Conservation (phyloP, 2,113 vertebrate genomes). For the Apteryx owenii region DNA sequence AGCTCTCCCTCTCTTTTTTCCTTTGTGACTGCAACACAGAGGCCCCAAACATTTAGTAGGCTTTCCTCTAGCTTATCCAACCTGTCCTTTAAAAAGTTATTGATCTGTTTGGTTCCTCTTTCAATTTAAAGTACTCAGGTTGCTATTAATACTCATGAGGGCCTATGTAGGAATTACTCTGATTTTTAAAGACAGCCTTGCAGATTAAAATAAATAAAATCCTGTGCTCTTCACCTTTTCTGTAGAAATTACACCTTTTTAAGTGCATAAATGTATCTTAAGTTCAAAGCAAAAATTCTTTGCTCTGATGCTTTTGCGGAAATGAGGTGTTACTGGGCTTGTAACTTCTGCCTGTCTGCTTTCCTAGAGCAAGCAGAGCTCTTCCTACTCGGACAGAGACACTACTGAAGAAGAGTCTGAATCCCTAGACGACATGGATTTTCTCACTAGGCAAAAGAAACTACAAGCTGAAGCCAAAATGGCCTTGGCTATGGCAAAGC, state of each 20-base stretch:
- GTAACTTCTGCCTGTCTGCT: background rate
- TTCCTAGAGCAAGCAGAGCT: slow-evolving; percentile 96
- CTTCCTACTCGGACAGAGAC: slow-evolving; percentile 97
- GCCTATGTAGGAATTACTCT: background rate
- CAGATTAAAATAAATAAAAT: background rate
- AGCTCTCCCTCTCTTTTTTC: background rate
- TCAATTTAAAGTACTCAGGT: background rate
- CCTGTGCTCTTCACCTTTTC: background rate
- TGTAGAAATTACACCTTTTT: background rate
- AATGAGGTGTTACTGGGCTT: background rate
- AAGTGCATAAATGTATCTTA: fast-evolving
- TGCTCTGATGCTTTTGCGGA: background rate
- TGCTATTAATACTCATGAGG: background rate
- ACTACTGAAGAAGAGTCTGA: slow-evolving; percentile 96
- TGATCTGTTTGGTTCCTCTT: background rate
- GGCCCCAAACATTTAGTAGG: background rate
- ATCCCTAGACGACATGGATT: slow-evolving; percentile 98
- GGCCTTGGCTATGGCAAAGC: slow-evolving; percentile 97
- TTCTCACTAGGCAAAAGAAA: slow-evolving; percentile 95
- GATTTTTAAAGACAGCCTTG: background rate
- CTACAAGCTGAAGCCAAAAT: slow-evolving; percentile 96
- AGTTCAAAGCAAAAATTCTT: background rate
- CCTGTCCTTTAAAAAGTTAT: background rate
- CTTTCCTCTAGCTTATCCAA: background rate
- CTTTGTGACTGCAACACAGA: fast-evolving